These are phyloP conservation scores for Ormyrus thymus DNA, from an alignment of 2,888 invertebrate species.

Conservation along the genomic window DNA sequence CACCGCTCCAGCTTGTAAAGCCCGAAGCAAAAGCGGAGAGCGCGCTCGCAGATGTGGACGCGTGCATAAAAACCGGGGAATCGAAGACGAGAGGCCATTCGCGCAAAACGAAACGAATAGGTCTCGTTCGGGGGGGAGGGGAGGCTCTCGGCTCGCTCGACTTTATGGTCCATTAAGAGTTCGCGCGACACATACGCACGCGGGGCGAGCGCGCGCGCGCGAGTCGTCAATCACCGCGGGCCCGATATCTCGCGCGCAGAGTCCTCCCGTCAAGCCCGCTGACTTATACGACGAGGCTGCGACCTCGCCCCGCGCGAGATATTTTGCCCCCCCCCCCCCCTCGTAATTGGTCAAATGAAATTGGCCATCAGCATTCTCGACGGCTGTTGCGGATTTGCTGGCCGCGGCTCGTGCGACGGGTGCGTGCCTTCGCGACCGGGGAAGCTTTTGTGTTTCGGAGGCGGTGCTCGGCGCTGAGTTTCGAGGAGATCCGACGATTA, in stretches of 20 bases:
- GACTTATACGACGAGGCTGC: slow-evolving; percentile 24
- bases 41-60: neutral
- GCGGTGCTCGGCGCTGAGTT: too few relatives aligned
- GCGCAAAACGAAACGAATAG: neutral
- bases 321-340: neutral
- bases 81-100: slow-evolving; percentile 9
- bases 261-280: slow-evolving; percentile 21
- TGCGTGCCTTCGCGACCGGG: too few relatives aligned
- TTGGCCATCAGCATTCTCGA: slow-evolving; percentile 1
- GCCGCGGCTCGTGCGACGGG: neutral
- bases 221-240: slow-evolving; percentile 40
- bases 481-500: too few relatives aligned
- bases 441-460: too few relatives aligned
- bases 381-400: slow-evolving; percentile 1
- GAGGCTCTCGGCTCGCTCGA: neutral
- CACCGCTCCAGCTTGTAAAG: too few relatives aligned
- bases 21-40: too few relatives aligned
- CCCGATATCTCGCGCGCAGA: slow-evolving; percentile 30
- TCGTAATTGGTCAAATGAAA: slow-evolving; percentile 14
- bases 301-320: too few relatives aligned
- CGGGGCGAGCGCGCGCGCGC: slow-evolving; percentile 5
- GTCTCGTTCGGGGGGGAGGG: too few relatives aligned
- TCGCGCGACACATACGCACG: slow-evolving; percentile 24
- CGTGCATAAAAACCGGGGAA: neutral
- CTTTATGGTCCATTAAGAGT: slow-evolving; percentile 47